phyloP scores from a whole-genome alignment of 2,797 vertebrate species.

The Uromys caudimaculatus region DNA sequence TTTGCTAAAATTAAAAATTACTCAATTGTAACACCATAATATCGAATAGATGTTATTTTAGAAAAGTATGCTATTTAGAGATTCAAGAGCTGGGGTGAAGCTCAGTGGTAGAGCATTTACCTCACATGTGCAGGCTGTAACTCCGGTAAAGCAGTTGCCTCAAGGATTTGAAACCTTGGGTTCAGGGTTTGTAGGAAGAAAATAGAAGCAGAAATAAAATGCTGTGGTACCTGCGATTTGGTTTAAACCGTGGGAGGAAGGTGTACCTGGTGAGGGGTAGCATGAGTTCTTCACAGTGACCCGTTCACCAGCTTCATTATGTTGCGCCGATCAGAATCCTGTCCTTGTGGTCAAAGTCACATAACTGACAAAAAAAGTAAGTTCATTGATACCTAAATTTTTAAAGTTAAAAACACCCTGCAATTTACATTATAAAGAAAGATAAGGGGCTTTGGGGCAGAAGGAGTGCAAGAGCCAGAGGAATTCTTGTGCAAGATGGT shows the following conservation, averaged over 20 bases:
- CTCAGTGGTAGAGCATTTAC: background rate
- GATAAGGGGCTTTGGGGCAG: background rate
- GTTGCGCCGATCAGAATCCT: background rate
- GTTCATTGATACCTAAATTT: background rate
- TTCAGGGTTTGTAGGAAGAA: background rate
- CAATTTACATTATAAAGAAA: background rate
- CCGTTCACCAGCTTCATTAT: background rate
- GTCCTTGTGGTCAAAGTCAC: background rate
- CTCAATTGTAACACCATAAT: background rate
- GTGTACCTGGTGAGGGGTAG: background rate
- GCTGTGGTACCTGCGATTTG: background rate
- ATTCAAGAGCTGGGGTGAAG: background rate
- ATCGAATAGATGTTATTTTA: slow-evolving; percentile 41
- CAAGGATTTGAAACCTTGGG: background rate
- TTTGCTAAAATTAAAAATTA: background rate
- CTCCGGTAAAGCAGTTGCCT: background rate
- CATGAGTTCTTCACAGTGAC: background rate
- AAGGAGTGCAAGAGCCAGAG: background rate
- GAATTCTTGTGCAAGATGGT: background rate
- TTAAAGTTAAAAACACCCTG: background rate
- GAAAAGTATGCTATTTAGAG: slow-evolving; percentile 13
- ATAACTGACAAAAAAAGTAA: background rate
- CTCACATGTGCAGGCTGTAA: background rate
- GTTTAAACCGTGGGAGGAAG: background rate
- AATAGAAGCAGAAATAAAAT: background rate